Evolutionary conservation across 2,888 invertebrate genomes (phyloP).

Genomic region (Deladenus siricidicola): DNA sequence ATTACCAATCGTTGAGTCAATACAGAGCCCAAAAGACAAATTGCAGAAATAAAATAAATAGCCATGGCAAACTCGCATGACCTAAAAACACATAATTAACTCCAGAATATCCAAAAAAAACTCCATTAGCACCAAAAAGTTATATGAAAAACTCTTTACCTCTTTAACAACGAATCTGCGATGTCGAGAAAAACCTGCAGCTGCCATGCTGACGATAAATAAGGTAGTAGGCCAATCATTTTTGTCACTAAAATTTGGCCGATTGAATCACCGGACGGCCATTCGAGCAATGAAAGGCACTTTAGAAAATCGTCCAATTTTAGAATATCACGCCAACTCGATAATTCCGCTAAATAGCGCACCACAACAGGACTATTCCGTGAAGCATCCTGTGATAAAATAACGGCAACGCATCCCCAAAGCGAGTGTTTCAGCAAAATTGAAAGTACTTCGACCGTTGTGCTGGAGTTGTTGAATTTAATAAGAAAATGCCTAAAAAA

Average conservation of each 20-base stretch:
- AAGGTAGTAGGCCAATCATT: conserved; percentile 12
- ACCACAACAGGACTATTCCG: conserved; percentile 14
- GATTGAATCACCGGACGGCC: conserved; percentile 22
- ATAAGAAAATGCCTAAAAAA: conserved; percentile 11
- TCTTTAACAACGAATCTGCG: conserved; percentile 2
- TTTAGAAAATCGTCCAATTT: conserved; percentile 11
- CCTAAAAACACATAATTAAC: too few relatives aligned
- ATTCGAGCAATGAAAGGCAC: conserved; percentile 19
- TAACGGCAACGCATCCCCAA: conserved; percentile 25
- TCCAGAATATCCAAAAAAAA: background rate
- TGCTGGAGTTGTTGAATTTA: conserved; percentile 15
- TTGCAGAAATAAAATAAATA: conserved; percentile 1
- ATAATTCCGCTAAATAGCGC: conserved; percentile 17
- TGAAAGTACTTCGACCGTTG: conserved; percentile 9
- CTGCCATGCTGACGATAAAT: background rate
- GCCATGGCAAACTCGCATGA: background rate
- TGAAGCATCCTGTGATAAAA: conserved; percentile 15
- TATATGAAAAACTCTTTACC: background rate
- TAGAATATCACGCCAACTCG: conserved; percentile 9
- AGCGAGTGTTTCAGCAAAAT: conserved; percentile 22
- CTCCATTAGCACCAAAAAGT: background rate
- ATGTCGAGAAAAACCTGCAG: background rate
- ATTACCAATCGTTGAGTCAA: background rate
- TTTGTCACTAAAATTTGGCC: conserved; percentile 12
- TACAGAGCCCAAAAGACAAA: conserved; percentile 1